These are phyloP conservation scores for Triplophysa siluroides DNA, from an alignment of 2,113 vertebrate species.

Conservation along the genomic window DNA sequence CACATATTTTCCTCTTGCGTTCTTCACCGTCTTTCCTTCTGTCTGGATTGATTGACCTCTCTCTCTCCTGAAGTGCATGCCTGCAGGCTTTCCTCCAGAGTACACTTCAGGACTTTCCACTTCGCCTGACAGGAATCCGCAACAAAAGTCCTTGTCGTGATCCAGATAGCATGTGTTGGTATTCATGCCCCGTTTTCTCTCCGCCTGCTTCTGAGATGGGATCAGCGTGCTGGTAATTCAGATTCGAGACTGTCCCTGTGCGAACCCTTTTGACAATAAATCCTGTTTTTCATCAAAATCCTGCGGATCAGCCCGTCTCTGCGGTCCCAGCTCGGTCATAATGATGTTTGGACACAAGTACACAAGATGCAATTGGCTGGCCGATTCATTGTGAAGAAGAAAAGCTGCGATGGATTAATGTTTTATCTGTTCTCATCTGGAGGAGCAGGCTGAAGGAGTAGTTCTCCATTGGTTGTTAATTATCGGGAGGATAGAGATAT, in stretches of 20 bases:
- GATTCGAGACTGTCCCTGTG: constrained; percentile 9
- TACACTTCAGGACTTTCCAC: constrained; percentile 36
- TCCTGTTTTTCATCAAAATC: constrained; percentile 16
- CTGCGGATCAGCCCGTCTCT: background rate
- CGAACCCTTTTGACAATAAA: constrained; percentile 12
- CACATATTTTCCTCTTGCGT: background rate
- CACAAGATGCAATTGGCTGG: background rate
- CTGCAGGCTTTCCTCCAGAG: constrained; percentile 30
- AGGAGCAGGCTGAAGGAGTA: background rate
- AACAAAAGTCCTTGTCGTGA: constrained; percentile 29
- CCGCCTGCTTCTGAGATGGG: constrained; percentile 15
- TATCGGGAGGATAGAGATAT: background rate
- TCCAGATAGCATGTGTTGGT: constrained; percentile 10
- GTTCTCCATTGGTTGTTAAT: constrained; percentile 14
- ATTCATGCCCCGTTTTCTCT: constrained; percentile 22
- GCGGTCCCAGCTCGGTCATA: background rate
- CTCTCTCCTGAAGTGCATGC: constrained; percentile 8
- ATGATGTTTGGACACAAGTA: background rate
- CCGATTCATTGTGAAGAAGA: background rate
- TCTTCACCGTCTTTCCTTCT: background rate
- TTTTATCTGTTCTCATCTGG: constrained; percentile 39
- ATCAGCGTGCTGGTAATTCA: constrained; percentile 19
- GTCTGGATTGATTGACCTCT: constrained; percentile 10
- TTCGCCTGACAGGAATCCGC: constrained; percentile 26
- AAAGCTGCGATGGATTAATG: background rate